phyloP scores from a whole-genome alignment of 1,140 invertebrate species.

The Caenorhabditis remanei region DNA sequence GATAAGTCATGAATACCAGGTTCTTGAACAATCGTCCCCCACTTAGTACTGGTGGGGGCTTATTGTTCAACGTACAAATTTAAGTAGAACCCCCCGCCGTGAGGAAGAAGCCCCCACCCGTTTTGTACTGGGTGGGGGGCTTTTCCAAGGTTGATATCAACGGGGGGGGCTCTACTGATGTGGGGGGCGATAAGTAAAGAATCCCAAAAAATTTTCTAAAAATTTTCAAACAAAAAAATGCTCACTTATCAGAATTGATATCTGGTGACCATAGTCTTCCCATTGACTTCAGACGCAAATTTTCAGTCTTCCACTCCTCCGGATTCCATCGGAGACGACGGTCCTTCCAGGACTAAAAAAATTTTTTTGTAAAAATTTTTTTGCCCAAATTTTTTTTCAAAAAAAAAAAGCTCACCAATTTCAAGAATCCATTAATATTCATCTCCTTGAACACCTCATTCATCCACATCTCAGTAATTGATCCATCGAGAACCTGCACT shows the following conservation, averaged over 20 bases:
- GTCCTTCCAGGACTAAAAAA: conserved; percentile 68
- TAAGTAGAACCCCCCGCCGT: no score
- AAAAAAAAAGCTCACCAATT: conserved; percentile 61
- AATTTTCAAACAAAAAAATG: background rate
- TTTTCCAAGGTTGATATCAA: no score
- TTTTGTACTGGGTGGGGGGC: no score
- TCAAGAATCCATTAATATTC: conserved; percentile 67
- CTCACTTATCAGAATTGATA: conserved; percentile 68
- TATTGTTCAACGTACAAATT: no score
- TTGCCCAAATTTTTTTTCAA: background rate
- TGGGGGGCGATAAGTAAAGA: no score
- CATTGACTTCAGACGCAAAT: conserved; percentile 65
- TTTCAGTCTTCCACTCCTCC: conserved; percentile 67
- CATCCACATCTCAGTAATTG: conserved; percentile 68
- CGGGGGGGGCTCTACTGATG: no score
- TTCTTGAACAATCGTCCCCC: no score
- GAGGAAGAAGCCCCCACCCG: no score
- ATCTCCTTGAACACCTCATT: conserved; percentile 70
- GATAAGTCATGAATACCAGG: no score
- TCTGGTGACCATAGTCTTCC: conserved; percentile 69
- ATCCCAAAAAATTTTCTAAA: background rate
- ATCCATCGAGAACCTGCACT: conserved; percentile 64
- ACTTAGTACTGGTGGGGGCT: no score
- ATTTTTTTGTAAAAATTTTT: background rate
- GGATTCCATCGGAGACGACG: conserved; percentile 66